phyloP scores from a whole-genome alignment of 1,140 invertebrate genomes.

The Myzus persicae region DNA sequence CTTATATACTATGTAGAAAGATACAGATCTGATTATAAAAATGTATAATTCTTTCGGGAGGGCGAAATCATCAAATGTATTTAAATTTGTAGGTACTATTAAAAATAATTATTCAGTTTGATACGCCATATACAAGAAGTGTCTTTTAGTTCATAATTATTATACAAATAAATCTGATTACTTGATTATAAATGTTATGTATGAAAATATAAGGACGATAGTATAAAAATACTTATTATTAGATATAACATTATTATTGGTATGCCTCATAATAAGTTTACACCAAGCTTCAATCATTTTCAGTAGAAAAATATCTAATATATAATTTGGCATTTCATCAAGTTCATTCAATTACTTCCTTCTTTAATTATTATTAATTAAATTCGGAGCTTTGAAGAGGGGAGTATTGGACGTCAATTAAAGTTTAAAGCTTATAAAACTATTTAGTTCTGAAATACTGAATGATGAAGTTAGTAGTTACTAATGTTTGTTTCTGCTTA shows the following conservation, averaged over 20 bases:
- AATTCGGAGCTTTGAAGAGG: background rate
- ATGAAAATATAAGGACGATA: background rate
- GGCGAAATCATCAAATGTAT: background rate
- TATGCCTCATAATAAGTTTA: background rate
- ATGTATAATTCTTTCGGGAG: background rate
- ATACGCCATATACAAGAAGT: background rate
- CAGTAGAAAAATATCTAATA: background rate
- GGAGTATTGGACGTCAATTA: background rate
- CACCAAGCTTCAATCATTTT: background rate
- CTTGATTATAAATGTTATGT: background rate
- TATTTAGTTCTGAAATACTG: background rate
- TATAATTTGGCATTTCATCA: background rate
- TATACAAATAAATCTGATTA: background rate
- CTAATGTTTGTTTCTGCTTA: background rate
- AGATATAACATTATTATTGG: background rate
- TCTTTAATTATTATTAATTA: background rate
- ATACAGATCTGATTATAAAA: background rate
- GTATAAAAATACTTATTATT: too few relatives aligned
- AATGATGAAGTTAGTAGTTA: conserved; percentile 10
- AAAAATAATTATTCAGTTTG: background rate
- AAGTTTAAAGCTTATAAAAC: background rate
- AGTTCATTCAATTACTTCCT: background rate
- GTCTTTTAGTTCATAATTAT: background rate
- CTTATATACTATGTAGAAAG: background rate
- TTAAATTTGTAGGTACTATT: too few relatives aligned